Evolutionary conservation across 2,113 vertebrate genomes (phyloP).

Genomic region (Carassius carassius): DNA sequence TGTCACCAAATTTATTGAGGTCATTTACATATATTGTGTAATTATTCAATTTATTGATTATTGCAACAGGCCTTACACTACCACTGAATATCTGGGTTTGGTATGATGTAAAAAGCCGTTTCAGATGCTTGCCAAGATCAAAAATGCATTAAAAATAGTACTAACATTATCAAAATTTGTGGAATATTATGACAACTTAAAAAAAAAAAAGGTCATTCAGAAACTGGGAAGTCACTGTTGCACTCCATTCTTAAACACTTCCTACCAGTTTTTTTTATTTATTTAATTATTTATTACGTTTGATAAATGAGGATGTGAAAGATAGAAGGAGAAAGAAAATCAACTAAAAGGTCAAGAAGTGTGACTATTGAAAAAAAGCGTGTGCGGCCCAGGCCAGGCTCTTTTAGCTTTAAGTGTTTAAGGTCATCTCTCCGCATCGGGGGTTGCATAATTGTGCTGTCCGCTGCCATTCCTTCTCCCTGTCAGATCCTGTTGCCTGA

Average conservation of each 20-base stretch:
- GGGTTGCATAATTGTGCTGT: constrained; percentile 27
- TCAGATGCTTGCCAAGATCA: background rate
- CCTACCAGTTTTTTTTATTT: background rate
- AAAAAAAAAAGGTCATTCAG: background rate
- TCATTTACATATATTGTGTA: too few relatives aligned
- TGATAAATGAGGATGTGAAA: background rate
- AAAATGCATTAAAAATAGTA: background rate
- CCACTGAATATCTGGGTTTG: background rate
- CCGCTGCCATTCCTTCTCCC: background rate
- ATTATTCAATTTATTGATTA: too few relatives aligned
- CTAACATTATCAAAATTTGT: background rate
- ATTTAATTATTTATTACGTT: background rate
- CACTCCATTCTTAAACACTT: background rate
- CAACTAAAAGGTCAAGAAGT: constrained; percentile 12
- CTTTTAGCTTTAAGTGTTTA: constrained; percentile 19
- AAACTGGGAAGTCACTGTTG: background rate
- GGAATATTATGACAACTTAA: too few relatives aligned
- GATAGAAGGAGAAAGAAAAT: background rate
- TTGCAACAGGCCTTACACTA: background rate
- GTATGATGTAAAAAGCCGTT: background rate
- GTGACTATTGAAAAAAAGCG: background rate
- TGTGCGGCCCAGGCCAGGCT: background rate
- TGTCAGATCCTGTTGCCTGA: constrained; percentile 23
- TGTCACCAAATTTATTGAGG: too few relatives aligned
- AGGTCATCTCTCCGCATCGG: constrained; percentile 24